phyloP scores from a whole-genome alignment of 2,797 vertebrate species.

The Dryobates pubescens region DNA sequence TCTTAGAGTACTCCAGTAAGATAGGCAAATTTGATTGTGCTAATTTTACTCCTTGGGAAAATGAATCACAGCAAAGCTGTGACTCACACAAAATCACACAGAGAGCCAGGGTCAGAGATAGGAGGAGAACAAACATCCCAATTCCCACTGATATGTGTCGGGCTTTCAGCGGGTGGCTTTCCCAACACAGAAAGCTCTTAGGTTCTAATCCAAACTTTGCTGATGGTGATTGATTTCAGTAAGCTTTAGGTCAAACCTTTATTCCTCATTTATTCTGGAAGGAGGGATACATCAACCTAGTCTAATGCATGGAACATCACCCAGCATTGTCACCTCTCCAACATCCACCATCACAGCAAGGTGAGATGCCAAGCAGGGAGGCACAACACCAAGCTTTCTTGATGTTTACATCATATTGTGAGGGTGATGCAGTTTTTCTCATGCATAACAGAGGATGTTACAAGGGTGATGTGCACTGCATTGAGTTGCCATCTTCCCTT shows the following conservation, averaged over 20 bases:
- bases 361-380: neutral
- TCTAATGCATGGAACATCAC: neutral
- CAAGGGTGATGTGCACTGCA: neutral
- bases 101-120: neutral
- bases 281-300: neutral
- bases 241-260: neutral
- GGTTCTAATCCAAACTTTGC: neutral
- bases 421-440: neutral
- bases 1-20: neutral
- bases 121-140: neutral
- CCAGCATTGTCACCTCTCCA: neutral
- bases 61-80: neutral
- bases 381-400: fast-evolving
- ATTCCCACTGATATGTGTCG: neutral
- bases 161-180: neutral
- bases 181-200: neutral
- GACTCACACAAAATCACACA: neutral
- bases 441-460: neutral
- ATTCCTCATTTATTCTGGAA: neutral
- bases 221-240: fast-evolving
- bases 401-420: fast-evolving
- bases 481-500: neutral
- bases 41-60: neutral
- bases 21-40: neutral
- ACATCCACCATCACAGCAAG: fast-evolving